Evolutionary conservation across 2,888 invertebrate genomes (phyloP), one percentile per base, ranked within the genome.

Genomic region (Agrotis puta): DNA sequence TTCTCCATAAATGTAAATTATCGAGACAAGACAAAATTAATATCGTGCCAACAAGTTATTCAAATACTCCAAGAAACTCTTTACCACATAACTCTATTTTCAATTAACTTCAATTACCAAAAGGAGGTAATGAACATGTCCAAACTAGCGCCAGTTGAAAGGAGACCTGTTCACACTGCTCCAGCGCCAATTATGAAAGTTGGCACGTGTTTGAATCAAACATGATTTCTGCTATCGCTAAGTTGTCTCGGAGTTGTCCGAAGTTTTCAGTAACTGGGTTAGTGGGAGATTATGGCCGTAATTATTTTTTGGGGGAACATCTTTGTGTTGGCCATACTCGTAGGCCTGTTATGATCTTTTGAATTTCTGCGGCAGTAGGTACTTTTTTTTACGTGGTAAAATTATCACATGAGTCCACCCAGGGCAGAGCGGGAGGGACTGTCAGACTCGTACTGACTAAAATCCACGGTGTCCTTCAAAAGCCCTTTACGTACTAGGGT

Each of bases 181-280:
- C 82, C 57, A 64, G 61, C 50, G 47, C 64, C 79, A 79, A 79
- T 79, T 79, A 79, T 69, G 82, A 78, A 79, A 79, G 78, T 79
- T 78, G 77, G 82, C 62, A 71, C 68, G 65, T 79, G 79, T 66
- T 69, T 72, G 79, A 78, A 64, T 82, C 73, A 82, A 78, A 82
- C 82, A 82, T 82, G 79, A 79, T 79, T 72, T 82, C 66, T 64
- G 61, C 72, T 62, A 79, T 79, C 64, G 64, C 50, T 71, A 62
- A 67, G 82, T 82, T 82, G 78, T 79, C 67, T 77, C 27, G 48
- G 22, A 81, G 71, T 77, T 82, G 82, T 66, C 20, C 50, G 20
- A 67, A 79, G 78, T 79, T 79, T 63, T 24, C 9, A 24, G 18
- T 81, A 79, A 79, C 82, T 77, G 4, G 39, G 82, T 71, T 81